A percentile compares a stretch with the other conserved stretches of the same genome.
Conservation (phyloP, 2,888 invertebrate genomes). For the Callosobruchus maculatus region DNA sequence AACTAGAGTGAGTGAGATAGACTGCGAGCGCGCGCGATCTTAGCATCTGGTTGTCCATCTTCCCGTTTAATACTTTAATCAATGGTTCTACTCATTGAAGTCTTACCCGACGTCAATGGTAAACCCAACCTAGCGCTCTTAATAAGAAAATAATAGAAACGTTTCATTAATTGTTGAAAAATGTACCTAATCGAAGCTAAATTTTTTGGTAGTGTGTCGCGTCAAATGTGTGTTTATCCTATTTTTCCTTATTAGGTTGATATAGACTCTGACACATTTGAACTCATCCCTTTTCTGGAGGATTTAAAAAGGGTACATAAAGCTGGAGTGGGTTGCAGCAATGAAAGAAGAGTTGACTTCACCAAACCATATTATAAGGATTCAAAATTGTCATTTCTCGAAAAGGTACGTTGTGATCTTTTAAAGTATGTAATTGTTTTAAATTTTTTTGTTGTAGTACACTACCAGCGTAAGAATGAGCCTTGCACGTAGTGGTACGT, state of each 20-base stretch:
- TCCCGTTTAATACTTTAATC: too few relatives aligned
- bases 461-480: conserved; percentile 56
- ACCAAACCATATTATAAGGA: conserved; percentile 52
- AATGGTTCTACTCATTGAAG: too few relatives aligned
- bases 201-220: not conserved
- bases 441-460: conserved; percentile 46
- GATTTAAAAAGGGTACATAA: conserved; percentile 43
- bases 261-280: conserved; percentile 32
- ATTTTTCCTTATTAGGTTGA: conserved; percentile 6
- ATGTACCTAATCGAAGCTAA: not conserved
- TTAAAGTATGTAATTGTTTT: not conserved
- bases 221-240: too few relatives aligned
- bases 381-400: conserved; percentile 52
- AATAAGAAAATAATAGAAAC: too few relatives aligned
- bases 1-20: too few relatives aligned
- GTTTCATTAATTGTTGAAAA: not conserved
- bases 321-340: conserved; percentile 30
- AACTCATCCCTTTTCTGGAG: conserved; percentile 44
- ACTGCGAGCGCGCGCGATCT: too few relatives aligned
- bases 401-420: conserved; percentile 49
- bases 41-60: too few relatives aligned
- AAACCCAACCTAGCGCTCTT: too few relatives aligned
- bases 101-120: too few relatives aligned
- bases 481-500: conserved; percentile 44
- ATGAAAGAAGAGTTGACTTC: conserved; percentile 44